A percentile compares a stretch with the other conserved stretches of the same genome.
phyloP scores from a whole-genome alignment of 1,140 invertebrate species.

The Phymastichus coffea region DNA sequence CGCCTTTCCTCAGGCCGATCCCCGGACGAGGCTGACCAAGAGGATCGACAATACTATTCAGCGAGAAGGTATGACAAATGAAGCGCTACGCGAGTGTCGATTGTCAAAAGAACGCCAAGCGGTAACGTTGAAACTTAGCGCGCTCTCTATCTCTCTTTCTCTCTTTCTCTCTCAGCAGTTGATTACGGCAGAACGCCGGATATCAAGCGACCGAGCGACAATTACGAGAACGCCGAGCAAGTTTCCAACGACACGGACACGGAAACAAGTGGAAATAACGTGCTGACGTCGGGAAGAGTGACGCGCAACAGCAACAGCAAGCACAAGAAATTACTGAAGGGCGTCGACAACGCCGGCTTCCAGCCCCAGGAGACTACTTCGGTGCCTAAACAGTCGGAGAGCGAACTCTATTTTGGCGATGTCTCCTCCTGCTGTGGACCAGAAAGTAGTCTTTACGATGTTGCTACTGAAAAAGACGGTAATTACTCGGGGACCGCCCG shows the following conservation, averaged over 20 bases:
- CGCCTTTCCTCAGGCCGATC: slow-evolving; percentile 38
- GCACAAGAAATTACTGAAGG: slow-evolving; percentile 47
- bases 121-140: too few species aligned
- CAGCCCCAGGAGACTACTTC: slow-evolving; percentile 49
- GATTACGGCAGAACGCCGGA: slow-evolving; percentile 16
- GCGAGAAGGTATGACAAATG: slow-evolving; percentile 48
- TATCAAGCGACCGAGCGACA: slow-evolving; percentile 44
- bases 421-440: slow-evolving; percentile 76
- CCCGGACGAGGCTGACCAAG: slow-evolving; percentile 46
- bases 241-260: slow-evolving; percentile 41
- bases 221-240: slow-evolving; percentile 54
- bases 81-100: too few species aligned
- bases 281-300: neutral
- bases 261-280: neutral
- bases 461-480: slow-evolving; percentile 52
- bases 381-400: slow-evolving; percentile 57
- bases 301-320: neutral
- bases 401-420: slow-evolving; percentile 82
- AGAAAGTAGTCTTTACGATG: slow-evolving; percentile 52
- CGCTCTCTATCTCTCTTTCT: too few species aligned
- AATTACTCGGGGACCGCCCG: neutral
- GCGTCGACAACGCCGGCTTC: slow-evolving; percentile 68
- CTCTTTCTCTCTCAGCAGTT: too few species aligned
- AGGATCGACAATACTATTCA: slow-evolving; percentile 49
- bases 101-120: too few species aligned